A percentile compares a stretch with the other conserved stretches of the same genome.
Conservation (phyloP, 1,140 invertebrate genomes). For the Steinernema feltiae region DNA sequence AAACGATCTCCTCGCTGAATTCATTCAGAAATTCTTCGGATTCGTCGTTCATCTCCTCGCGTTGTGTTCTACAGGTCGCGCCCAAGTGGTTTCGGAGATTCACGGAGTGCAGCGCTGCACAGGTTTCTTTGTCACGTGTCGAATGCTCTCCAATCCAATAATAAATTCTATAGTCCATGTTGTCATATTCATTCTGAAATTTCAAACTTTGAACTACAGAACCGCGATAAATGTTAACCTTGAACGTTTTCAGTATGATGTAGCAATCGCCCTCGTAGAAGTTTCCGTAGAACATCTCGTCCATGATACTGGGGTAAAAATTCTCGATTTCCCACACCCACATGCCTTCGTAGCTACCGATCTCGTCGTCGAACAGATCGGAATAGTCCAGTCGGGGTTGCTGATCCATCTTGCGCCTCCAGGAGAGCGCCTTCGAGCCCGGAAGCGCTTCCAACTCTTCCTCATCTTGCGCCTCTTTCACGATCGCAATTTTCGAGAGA, state of each 20-base stretch:
- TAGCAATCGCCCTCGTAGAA: conserved; percentile 99
- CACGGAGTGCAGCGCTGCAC: conserved; percentile 96
- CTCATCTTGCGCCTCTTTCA: conserved; percentile 30
- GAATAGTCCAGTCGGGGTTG: conserved; percentile 89
- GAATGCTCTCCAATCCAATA: conserved; percentile 98
- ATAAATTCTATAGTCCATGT: conserved; percentile 86
- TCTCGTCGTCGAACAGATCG: conserved; percentile 95
- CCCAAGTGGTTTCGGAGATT: conserved; percentile 91
- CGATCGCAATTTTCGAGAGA: conserved; percentile 55
- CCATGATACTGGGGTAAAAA: conserved; percentile 84
- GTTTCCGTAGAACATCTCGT: conserved; percentile 71
- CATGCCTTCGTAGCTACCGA: conserved; percentile 67
- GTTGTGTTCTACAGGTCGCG: conserved; percentile 76
- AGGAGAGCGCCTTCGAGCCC: conserved; percentile 22
- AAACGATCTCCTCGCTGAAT: conserved; percentile 84
- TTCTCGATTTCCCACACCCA: conserved; percentile 76
- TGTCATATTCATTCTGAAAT: conserved; percentile 72
- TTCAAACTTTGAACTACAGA: not conserved
- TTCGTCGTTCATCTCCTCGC: conserved; percentile 94
- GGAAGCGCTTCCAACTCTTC: conserved; percentile 44
- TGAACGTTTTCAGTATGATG: conserved; percentile 82
- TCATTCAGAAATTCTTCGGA: conserved; percentile 86
- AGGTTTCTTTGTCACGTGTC: conserved; percentile 91
- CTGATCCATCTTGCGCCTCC: conserved; percentile 48
- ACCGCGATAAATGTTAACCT: conserved; percentile 20